These are phyloP conservation scores for Uropsilus gracilis DNA, from an alignment of 2,113 vertebrate species.

Conservation along the genomic window DNA sequence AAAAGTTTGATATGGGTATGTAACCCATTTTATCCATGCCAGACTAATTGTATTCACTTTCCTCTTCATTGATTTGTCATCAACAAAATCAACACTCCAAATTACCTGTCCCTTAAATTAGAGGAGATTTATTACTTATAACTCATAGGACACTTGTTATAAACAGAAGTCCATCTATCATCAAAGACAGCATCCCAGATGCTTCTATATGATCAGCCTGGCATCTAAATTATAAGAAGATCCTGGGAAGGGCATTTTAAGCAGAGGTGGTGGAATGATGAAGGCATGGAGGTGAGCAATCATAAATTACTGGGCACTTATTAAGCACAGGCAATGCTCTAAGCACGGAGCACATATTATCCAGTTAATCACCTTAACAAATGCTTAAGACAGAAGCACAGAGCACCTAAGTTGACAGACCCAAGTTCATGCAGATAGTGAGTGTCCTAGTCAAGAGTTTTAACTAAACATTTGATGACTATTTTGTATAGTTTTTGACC, in stretches of 20 bases:
- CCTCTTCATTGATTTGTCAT: conserved; percentile 5
- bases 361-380: conserved; percentile 40
- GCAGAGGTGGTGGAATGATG: background rate
- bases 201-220: conserved; percentile 41
- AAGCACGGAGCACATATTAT: conserved; percentile 17
- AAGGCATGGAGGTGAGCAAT: background rate
- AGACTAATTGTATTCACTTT: background rate
- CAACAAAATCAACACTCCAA: conserved; percentile 42
- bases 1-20: background rate
- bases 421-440: background rate
- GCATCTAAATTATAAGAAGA: conserved; percentile 53
- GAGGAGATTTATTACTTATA: conserved; percentile 56
- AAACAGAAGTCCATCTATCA: conserved; percentile 60
- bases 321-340: background rate
- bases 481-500: background rate
- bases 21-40: background rate
- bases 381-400: background rate
- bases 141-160: conserved; percentile 52
- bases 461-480: background rate
- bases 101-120: conserved; percentile 47
- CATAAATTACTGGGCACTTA: conserved; percentile 54
- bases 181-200: conserved; percentile 67
- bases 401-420: background rate
- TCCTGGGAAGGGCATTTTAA: conserved; percentile 28
- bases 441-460: background rate